Base-by-base conservation (phyloP, 2,888 invertebrate species). In the Hemicrepidius hirtus region DNA sequence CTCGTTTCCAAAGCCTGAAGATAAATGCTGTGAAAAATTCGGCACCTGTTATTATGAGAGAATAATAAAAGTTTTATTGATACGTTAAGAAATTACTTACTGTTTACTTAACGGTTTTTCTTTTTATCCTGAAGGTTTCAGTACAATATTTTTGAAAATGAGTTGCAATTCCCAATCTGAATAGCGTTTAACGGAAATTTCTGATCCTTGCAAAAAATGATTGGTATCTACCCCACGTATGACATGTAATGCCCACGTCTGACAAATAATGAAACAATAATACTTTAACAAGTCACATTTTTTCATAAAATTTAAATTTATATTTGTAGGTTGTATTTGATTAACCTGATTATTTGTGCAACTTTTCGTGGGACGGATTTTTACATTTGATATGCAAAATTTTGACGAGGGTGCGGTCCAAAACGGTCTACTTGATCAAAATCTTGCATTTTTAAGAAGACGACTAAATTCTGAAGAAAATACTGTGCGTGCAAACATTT, bases 231-330 rank as follows among this genome's bases (percentile, higher is more conserved):
- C 21, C 57, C 57, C 37, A 57, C 57, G 57, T n/a, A 13, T 9
- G 0, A 20, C 57, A n/a, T n/a, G n/a, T n/a, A n/a, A n/a, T n/a
- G n/a, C 57, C 57, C 37, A 57, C 57, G 57, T n/a, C 3, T 9
- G 0, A 20, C 57, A 57, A 57, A 57, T 57, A 57, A 40, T 40
- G 10, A 57, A 37, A 37, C 40, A 18, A 40, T 57, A n/a, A 18
- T 40, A 10, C 57, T 37, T 37, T 40, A 40, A 40, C 57, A n/a
- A 57, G 57, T 57, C 57, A 57, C 37, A 40, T 5, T 57, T 57
- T 57, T 57, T 57, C 40, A 57, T 57, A 35, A 57, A 35, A 57
- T 57, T 57, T 20, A 10, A n/a, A n/a, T n/a, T 37, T 37, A 37
- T 37, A 18, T 35, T 37, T 32, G 35, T 35, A 37, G 57, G 57